A percentile compares a stretch with the other conserved stretches of the same genome.
Conservation (phyloP, 2,888 invertebrate genomes). For the Pediacus dermestoides region DNA sequence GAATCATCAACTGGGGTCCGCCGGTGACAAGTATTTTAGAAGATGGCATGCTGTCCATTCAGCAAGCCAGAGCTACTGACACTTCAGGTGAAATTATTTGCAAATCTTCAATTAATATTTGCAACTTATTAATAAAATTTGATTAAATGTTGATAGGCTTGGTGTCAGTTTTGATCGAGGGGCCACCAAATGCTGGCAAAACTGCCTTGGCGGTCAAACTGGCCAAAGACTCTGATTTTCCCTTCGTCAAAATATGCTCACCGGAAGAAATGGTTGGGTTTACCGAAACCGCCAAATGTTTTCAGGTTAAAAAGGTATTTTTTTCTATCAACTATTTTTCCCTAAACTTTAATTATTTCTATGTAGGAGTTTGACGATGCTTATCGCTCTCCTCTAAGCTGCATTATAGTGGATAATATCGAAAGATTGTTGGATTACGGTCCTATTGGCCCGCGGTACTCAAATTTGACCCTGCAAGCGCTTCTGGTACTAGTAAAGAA, state of each 20-base stretch:
- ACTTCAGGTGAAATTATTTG: too few relatives aligned
- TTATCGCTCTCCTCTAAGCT: conserved; percentile 92
- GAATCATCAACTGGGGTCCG: conserved; percentile 89
- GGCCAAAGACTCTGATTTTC: conserved; percentile 96
- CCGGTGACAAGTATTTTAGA: conserved; percentile 86
- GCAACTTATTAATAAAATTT: too few relatives aligned
- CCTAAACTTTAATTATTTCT: conserved; percentile 27
- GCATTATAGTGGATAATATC: conserved; percentile 96
- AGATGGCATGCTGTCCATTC: conserved; percentile 86
- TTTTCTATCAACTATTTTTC: too few relatives aligned
- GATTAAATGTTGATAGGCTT: conserved; percentile 55
- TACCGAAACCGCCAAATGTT: conserved; percentile 93
- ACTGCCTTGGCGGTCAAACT: conserved; percentile 94
- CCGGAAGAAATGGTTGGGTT: conserved; percentile 97
- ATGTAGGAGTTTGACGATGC: conserved; percentile 97
- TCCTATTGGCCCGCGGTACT: conserved; percentile 95
- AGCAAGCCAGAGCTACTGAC: conserved; percentile 78
- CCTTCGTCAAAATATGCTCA: conserved; percentile 94
- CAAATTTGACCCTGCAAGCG: conserved; percentile 94
- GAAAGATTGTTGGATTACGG: conserved; percentile 97
- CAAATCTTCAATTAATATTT: background rate
- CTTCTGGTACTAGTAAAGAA: conserved; percentile 91
- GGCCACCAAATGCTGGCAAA: conserved; percentile 94
- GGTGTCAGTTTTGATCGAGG: conserved; percentile 90
- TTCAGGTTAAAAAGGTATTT: conserved; percentile 85